phyloP scores from a whole-genome alignment of 1,140 invertebrate genomes.

The Apis dorsata region DNA sequence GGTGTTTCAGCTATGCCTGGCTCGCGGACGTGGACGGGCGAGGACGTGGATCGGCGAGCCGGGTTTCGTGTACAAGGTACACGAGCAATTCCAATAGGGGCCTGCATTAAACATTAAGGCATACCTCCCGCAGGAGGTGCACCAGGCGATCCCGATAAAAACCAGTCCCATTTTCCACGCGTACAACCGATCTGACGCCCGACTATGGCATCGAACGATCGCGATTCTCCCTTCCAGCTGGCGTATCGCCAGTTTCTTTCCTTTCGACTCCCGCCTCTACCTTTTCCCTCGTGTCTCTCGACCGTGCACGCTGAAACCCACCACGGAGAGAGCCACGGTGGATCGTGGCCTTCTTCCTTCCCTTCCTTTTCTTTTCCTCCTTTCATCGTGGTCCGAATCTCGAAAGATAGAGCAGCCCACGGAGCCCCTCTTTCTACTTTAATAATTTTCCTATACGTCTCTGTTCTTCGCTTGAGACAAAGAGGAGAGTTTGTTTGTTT shows the following conservation, averaged over 20 bases:
- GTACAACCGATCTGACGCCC: constrained; percentile 70
- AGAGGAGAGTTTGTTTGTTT: too few species aligned
- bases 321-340: constrained; percentile 54
- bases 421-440: too few species aligned
- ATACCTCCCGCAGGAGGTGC: constrained; percentile 56
- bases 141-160: constrained; percentile 63
- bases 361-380: constrained; percentile 9
- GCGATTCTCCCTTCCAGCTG: constrained; percentile 26
- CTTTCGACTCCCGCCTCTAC: constrained; percentile 41
- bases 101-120: constrained; percentile 70
- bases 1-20: constrained; percentile 43
- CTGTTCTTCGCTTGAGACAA: too few species aligned
- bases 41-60: constrained; percentile 24
- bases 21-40: constrained; percentile 36
- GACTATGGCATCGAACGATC: constrained; percentile 63
- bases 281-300: constrained; percentile 36
- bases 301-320: constrained; percentile 9
- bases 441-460: too few species aligned
- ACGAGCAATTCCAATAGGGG: constrained; percentile 54
- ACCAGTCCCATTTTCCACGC: constrained; percentile 72
- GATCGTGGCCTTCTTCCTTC: constrained; percentile 39
- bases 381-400: neutral
- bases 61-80: constrained; percentile 45
- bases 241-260: constrained; percentile 58
- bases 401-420: too few species aligned